A percentile compares a stretch with the other conserved stretches of the same genome.
These are phyloP conservation scores for Crax fasciolata DNA, from an alignment of 2,797 vertebrate species.

Conservation along the genomic window DNA sequence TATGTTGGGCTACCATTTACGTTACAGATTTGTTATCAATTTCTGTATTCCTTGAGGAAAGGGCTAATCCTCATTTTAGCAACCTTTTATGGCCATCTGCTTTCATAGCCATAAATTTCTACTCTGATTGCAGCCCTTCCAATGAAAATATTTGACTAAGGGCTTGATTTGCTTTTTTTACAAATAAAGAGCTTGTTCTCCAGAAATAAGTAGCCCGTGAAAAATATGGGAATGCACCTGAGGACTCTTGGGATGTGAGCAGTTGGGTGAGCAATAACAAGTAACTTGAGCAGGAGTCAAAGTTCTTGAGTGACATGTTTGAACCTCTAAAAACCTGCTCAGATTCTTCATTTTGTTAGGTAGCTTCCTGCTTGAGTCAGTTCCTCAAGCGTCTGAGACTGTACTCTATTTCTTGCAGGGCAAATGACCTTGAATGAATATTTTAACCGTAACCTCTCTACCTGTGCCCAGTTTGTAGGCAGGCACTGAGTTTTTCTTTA, in stretches of 20 bases:
- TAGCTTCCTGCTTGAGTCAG: neutral
- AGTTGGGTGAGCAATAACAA: neutral
- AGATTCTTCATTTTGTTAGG: neutral
- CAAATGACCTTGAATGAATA: neutral
- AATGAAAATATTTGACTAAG: slow-evolving; percentile 72
- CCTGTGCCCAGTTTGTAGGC: neutral
- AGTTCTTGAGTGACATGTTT: neutral
- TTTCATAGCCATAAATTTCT: neutral
- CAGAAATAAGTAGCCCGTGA: neutral
- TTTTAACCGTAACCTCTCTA: neutral
- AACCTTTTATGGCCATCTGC: slow-evolving; percentile 39
- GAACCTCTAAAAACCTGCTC: neutral
- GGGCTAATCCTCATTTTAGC: slow-evolving; percentile 10
- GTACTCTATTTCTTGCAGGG: neutral
- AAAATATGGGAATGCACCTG: neutral
- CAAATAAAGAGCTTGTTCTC: neutral
- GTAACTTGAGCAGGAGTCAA: neutral
- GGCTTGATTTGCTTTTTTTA: neutral
- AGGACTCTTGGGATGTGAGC: rapidly evolving
- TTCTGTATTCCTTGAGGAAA: slow-evolving; percentile 27
- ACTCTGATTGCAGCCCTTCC: slow-evolving; percentile 44
- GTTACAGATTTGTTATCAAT: neutral
- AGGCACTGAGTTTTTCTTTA: neutral
- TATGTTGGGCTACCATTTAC: neutral
- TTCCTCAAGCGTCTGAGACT: neutral